These are phyloP conservation scores for Tachystola acroxantha DNA, from an alignment of 2,888 invertebrate species.

Conservation along the genomic window DNA sequence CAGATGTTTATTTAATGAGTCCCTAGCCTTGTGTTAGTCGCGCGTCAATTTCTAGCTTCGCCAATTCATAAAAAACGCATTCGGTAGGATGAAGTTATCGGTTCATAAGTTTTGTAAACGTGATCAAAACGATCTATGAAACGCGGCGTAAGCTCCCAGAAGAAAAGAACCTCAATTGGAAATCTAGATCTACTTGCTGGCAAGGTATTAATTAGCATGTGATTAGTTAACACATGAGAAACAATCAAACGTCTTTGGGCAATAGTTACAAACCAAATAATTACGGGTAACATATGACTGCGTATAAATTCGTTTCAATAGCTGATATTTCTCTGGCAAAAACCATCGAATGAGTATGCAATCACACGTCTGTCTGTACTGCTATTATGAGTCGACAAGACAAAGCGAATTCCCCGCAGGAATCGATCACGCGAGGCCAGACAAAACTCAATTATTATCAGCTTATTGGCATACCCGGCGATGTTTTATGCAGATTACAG, in stretches of 20 bases:
- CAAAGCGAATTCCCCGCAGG: conserved; percentile 49
- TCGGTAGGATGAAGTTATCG: no score
- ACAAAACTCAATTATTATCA: conserved; percentile 47
- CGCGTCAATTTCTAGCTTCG: no score
- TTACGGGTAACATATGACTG: conserved; percentile 11
- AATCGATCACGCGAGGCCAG: conserved; percentile 58
- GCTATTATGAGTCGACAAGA: conserved; percentile 15
- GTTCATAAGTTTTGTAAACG: no score
- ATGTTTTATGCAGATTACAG: conserved; percentile 45
- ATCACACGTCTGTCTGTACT: conserved; percentile 35
- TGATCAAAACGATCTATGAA: no score
- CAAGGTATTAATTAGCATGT: no score
- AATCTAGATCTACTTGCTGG: no score
- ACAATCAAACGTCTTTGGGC: conserved; percentile 1
- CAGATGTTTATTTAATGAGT: no score
- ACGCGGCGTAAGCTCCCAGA: no score
- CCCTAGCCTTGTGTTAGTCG: no score
- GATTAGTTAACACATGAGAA: no score
- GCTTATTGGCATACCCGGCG: conserved; percentile 22
- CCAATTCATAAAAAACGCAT: no score
- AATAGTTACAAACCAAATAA: not conserved
- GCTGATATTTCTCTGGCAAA: conserved; percentile 28
- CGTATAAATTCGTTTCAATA: conserved; percentile 21
- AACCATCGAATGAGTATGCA: conserved; percentile 32
- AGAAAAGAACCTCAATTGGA: no score